Percentiles rank a stretch among this genome's conserved stretches.
Conservation (phyloP, 2,888 invertebrate genomes). For the Perithous albicinctus region DNA sequence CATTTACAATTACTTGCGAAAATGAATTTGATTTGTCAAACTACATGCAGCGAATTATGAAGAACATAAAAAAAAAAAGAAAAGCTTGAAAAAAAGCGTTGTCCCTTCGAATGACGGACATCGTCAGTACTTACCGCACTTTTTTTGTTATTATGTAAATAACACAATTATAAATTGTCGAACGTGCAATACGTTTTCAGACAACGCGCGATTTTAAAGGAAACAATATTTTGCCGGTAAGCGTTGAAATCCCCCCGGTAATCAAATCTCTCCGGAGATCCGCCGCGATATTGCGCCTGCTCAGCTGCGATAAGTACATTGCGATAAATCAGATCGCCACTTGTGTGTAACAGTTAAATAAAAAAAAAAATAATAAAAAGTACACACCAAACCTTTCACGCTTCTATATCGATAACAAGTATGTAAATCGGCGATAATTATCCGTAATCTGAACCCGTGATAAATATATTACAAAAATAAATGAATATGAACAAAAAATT, state of each 20-base stretch:
- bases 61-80: background rate
- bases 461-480: slow-evolving; percentile 14
- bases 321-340: slow-evolving; percentile 14
- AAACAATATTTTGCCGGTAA: slow-evolving; percentile 3
- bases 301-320: background rate
- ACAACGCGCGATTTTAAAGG: background rate
- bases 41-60: background rate
- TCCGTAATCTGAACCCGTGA: slow-evolving; percentile 16
- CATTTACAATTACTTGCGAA: too few species aligned
- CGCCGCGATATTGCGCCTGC: slow-evolving; percentile 5
- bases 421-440: slow-evolving; percentile 47
- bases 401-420: slow-evolving; percentile 3
- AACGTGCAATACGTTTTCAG: background rate
- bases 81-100: background rate
- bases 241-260: slow-evolving; percentile 8
- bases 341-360: slow-evolving; percentile 20
- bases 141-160: slow-evolving; percentile 6
- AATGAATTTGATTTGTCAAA: background rate
- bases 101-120: background rate
- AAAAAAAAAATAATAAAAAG: too few species aligned
- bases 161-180: background rate
- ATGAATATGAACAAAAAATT: slow-evolving; percentile 20
- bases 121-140: background rate
- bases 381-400: background rate
- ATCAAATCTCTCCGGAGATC: slow-evolving; percentile 35